These are phyloP conservation scores for Lepidurus packardi DNA, from an alignment of 1,140 invertebrate species.

Conservation along the genomic window DNA sequence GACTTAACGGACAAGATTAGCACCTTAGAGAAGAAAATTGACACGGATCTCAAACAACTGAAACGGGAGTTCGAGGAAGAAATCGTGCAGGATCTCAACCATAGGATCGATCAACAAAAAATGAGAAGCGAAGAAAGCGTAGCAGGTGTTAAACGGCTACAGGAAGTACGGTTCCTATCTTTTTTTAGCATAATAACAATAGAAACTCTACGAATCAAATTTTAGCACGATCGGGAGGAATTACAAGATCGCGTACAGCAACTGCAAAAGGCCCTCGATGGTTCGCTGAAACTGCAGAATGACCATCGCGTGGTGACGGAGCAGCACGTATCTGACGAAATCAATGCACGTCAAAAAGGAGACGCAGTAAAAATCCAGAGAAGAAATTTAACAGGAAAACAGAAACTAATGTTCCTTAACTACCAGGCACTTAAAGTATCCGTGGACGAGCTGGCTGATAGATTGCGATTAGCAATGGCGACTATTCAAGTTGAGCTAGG, in stretches of 20 bases:
- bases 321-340: slow-evolving; percentile 7
- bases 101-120: background rate
- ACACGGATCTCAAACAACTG: background rate
- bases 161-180: background rate
- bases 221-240: slow-evolving; percentile 6
- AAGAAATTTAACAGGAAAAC: background rate
- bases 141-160: background rate
- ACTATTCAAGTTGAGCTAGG: slow-evolving; percentile 10
- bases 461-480: slow-evolving; percentile 9
- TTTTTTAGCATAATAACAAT: background rate
- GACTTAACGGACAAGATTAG: background rate
- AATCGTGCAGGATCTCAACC: background rate
- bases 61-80: background rate
- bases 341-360: background rate
- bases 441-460: background rate
- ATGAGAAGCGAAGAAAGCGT: background rate
- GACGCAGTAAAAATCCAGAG: background rate
- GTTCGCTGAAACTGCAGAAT: background rate
- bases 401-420: background rate
- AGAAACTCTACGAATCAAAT: background rate
- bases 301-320: background rate
- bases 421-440: background rate
- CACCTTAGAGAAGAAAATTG: background rate
- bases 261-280: background rate
- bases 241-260: background rate